These are phyloP conservation scores for Protaetia brevitarsis DNA, from an alignment of 1,140 invertebrate species.

Conservation along the genomic window DNA sequence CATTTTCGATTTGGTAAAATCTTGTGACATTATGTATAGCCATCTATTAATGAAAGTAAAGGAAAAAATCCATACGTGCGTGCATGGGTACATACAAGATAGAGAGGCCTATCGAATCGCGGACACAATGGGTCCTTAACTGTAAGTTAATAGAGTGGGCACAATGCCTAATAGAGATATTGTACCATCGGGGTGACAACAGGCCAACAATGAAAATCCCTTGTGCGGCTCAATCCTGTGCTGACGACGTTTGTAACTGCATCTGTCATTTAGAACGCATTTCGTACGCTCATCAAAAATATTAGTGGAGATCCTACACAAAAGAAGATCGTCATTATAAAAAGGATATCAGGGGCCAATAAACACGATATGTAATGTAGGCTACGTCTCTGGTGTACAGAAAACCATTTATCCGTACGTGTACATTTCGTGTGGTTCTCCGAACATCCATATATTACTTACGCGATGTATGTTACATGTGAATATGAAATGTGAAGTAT, in stretches of 20 bases:
- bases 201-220: constrained; percentile 14
- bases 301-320: background rate
- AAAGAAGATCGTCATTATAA: background rate
- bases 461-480: background rate
- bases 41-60: too few species aligned
- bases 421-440: background rate
- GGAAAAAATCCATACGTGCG: too few species aligned
- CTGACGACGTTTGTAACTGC: constrained; percentile 11
- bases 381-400: background rate
- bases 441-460: too few species aligned
- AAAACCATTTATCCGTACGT: background rate
- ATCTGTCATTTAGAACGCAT: constrained; percentile 19
- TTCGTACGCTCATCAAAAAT: background rate
- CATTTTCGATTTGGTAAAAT: too few species aligned
- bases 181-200: constrained; percentile 16
- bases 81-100: background rate
- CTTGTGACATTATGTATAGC: too few species aligned
- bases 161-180: constrained; percentile 22
- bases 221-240: background rate
- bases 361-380: background rate
- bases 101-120: background rate
- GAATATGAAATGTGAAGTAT: background rate
- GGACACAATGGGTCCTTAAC: constrained; percentile 20
- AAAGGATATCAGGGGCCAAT: background rate
- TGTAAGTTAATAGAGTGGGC: constrained; percentile 21